A percentile compares a stretch with the other conserved stretches of the same genome.
phyloP scores from a whole-genome alignment of 2,888 invertebrate genomes.

The Yponomeuta malinellus region DNA sequence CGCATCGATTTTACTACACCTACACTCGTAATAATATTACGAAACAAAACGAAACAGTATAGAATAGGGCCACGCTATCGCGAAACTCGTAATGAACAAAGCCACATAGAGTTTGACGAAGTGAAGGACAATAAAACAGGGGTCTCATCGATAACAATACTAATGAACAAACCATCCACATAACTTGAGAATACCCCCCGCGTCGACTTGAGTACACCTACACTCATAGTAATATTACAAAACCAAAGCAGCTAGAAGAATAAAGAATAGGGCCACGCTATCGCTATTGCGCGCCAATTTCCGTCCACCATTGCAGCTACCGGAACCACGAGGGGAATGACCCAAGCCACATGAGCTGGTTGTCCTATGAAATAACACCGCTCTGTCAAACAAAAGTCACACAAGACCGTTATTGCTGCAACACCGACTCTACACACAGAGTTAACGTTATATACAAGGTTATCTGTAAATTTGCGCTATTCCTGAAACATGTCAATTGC shows the following conservation, averaged over 20 bases:
- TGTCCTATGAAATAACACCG: conserved; percentile 4
- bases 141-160: background rate
- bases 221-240: background rate
- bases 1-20: background rate
- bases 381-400: conserved; percentile 7
- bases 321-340: conserved; percentile 35
- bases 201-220: background rate
- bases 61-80: conserved; percentile 20
- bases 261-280: conserved; percentile 16
- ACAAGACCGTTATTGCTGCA: background rate
- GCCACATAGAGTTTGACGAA: background rate
- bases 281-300: conserved; percentile 39
- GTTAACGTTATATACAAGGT: background rate
- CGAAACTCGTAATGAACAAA: conserved; percentile 10
- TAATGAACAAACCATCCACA: background rate
- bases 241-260: background rate
- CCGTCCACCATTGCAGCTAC: conserved; percentile 38
- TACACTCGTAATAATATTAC: background rate
- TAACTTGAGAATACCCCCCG: background rate
- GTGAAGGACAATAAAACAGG: background rate
- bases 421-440: background rate
- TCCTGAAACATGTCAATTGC: background rate
- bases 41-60: background rate
- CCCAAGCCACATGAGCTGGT: conserved; percentile 2
- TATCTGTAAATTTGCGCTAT: too few species aligned